phyloP scores from a whole-genome alignment of 2,797 vertebrate genomes.

The Gadopsis marmoratus region DNA sequence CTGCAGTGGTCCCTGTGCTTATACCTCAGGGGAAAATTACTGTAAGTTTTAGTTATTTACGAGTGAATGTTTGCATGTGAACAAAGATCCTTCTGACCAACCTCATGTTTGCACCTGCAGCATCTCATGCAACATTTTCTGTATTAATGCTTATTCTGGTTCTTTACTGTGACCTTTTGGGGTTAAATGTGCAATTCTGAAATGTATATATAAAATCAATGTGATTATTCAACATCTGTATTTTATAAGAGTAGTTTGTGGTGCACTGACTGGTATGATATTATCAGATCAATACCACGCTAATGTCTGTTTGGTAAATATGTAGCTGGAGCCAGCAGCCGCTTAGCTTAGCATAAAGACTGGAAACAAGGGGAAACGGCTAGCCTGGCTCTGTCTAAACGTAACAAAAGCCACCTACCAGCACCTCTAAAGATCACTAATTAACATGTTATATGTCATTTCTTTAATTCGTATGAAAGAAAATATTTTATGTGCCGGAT shows the following conservation, averaged over 20 bases:
- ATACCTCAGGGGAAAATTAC: slow-evolving; percentile 73
- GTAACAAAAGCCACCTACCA: background rate
- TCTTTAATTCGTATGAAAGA: background rate
- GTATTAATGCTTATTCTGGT: background rate
- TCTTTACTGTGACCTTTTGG: slow-evolving; percentile 3
- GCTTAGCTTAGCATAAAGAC: background rate
- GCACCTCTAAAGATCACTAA: background rate
- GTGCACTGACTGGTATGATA: too few relatives aligned
- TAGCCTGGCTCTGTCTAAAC: background rate
- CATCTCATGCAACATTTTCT: slow-evolving; percentile 4
- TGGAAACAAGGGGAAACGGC: background rate
- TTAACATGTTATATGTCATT: background rate
- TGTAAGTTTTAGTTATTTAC: slow-evolving; percentile 52
- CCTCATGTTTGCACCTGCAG: slow-evolving; percentile 31
- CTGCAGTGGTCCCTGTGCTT: slow-evolving; percentile 32
- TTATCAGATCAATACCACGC: background rate
- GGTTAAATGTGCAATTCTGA: slow-evolving; percentile 15
- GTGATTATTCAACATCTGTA: background rate
- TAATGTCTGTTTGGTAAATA: background rate
- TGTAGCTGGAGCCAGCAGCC: background rate
- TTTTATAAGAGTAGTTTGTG: slow-evolving; percentile 1
- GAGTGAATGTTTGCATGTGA: slow-evolving; percentile 39
- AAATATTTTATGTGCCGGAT: background rate
- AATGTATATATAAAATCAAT: background rate
- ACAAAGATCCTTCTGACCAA: slow-evolving; percentile 8